Conservation (phyloP, 2,888 invertebrate species). For the Monochamus alternatus region DNA sequence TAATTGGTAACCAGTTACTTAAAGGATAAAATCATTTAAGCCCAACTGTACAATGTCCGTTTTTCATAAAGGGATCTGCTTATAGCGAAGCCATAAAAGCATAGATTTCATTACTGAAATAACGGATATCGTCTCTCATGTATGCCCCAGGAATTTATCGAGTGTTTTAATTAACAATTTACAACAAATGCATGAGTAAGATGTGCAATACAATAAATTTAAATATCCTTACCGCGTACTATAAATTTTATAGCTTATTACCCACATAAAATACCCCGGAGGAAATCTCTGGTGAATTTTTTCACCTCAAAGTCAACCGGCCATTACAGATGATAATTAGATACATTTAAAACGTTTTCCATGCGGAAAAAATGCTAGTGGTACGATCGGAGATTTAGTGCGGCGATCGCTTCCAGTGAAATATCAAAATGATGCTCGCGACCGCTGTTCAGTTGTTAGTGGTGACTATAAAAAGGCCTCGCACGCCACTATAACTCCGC, state of each 20-base stretch:
- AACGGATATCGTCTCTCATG: slow-evolving; percentile 24
- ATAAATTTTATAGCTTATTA: slow-evolving; percentile 23
- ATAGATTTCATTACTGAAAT: slow-evolving; percentile 21
- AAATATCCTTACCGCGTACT: slow-evolving; percentile 9
- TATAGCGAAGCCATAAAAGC: slow-evolving; percentile 3
- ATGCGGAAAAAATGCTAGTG: slow-evolving; percentile 17
- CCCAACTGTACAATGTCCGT: background rate
- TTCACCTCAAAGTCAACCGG: slow-evolving; percentile 8
- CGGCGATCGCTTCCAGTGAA: slow-evolving; percentile 48
- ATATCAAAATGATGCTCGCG: slow-evolving; percentile 55
- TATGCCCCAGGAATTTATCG: slow-evolving; percentile 26
- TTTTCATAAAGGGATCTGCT: background rate
- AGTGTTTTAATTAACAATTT: slow-evolving; percentile 24
- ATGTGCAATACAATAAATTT: slow-evolving; percentile 30
- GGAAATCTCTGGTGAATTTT: background rate
- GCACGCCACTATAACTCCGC: slow-evolving; percentile 57
- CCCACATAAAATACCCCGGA: slow-evolving; percentile 13
- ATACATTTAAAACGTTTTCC: slow-evolving; percentile 45
- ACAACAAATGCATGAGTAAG: slow-evolving; percentile 21
- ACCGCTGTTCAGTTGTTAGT: slow-evolving; percentile 50
- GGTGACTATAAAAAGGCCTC: slow-evolving; percentile 50
- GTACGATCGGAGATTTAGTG: slow-evolving; percentile 45
- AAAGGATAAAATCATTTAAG: slow-evolving; percentile 3
- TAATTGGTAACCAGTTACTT: background rate
- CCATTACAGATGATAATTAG: slow-evolving; percentile 50